phyloP scores from a whole-genome alignment of 2,888 invertebrate species.

The Pteria penguin region DNA sequence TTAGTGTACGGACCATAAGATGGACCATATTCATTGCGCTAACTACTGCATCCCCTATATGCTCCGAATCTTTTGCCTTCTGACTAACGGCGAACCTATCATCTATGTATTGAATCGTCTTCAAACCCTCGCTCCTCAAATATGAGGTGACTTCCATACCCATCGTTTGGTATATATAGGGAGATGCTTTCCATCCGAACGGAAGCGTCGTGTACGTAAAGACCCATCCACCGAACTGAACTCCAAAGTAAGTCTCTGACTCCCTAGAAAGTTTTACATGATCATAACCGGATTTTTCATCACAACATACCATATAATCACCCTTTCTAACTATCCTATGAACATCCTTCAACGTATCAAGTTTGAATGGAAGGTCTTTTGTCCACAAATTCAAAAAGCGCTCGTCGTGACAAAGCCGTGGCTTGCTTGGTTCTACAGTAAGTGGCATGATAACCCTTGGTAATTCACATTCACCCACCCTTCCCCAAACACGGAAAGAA shows the following conservation, averaged over 20 bases:
- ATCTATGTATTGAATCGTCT: conserved; percentile 33
- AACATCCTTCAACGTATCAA: conserved; percentile 35
- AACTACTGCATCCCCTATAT: not conserved
- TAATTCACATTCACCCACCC: conserved; percentile 18
- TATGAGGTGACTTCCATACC: conserved; percentile 31
- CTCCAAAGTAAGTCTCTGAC: conserved; percentile 34
- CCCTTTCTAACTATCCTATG: conserved; percentile 32
- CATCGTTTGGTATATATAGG: conserved; percentile 34
- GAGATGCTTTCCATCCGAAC: conserved; percentile 39
- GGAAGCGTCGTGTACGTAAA: conserved; percentile 56
- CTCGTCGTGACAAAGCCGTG: conserved; percentile 38
- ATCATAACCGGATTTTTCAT: conserved; percentile 46
- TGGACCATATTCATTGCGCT: not conserved
- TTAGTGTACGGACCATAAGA: not conserved
- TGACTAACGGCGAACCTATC: conserved; percentile 25
- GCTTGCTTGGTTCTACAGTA: conserved; percentile 32
- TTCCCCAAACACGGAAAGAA: conserved; percentile 18
- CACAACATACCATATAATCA: conserved; percentile 15
- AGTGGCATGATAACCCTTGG: conserved; percentile 23
- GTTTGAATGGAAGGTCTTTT: conserved; percentile 20
- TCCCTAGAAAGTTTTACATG: conserved; percentile 6
- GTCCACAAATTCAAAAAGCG: conserved; percentile 40
- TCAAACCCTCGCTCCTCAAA: not conserved
- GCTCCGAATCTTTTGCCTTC: too few relatives aligned
- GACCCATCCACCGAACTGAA: conserved; percentile 35